phyloP scores from a whole-genome alignment of 2,888 invertebrate species.

The Eristalis pertinax region DNA sequence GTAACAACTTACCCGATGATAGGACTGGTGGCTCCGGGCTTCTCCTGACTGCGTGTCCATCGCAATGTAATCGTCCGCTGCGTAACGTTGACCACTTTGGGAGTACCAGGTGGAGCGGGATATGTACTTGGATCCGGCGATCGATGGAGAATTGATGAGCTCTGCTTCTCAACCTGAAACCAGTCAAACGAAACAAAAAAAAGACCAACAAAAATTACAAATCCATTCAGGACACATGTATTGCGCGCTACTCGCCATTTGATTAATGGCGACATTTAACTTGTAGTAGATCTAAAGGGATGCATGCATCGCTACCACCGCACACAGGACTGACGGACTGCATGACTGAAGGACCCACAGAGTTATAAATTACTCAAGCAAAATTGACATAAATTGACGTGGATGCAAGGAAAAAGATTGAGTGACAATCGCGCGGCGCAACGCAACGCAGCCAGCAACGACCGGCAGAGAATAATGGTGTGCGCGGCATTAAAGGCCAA shows the following conservation, averaged over 20 bases:
- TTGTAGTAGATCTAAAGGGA: slow-evolving; percentile 26
- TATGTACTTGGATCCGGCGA: slow-evolving; percentile 87
- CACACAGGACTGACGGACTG: too few species aligned
- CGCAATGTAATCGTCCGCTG: slow-evolving; percentile 85
- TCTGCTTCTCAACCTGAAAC: slow-evolving; percentile 80
- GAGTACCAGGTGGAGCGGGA: slow-evolving; percentile 89
- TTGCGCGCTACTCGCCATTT: slow-evolving; percentile 18
- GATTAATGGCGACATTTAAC: slow-evolving; percentile 62
- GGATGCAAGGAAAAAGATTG: slow-evolving; percentile 64
- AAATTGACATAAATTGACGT: slow-evolving; percentile 72
- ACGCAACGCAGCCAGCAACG: slow-evolving; percentile 4
- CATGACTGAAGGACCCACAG: slow-evolving; percentile 61
- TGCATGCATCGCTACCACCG: slow-evolving; percentile 13
- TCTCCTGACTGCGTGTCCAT: slow-evolving; percentile 85
- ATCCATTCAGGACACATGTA: slow-evolving; percentile 19
- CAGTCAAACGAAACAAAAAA: slow-evolving; percentile 13
- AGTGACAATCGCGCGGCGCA: slow-evolving; percentile 63
- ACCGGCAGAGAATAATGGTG: slow-evolving; percentile 58
- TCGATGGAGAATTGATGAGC: slow-evolving; percentile 85
- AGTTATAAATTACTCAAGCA: slow-evolving; percentile 70
- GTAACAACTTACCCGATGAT: slow-evolving; percentile 79
- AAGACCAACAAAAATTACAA: background rate
- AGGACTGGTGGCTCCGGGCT: slow-evolving; percentile 80
- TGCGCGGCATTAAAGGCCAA: slow-evolving; percentile 65
- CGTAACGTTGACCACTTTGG: slow-evolving; percentile 86